phyloP scores from a whole-genome alignment of 2,797 vertebrate species.

The Dryobates pubescens region DNA sequence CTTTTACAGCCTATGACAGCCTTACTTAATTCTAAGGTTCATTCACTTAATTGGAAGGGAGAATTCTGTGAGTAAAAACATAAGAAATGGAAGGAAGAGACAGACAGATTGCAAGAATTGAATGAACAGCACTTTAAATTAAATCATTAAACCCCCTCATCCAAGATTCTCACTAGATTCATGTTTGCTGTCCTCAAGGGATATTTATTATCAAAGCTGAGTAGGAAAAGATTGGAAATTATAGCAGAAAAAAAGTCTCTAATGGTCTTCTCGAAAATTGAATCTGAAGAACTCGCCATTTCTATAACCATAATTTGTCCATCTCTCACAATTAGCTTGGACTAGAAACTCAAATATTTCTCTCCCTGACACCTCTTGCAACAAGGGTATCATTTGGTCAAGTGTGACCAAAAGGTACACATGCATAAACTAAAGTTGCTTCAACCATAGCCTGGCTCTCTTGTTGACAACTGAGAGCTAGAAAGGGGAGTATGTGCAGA shows the following conservation, averaged over 20 bases:
- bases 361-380: not conserved
- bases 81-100: conserved; percentile 23
- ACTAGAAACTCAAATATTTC: not conserved
- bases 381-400: not conserved
- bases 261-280: conserved; percentile 40
- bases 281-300: conserved; percentile 1
- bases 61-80: conserved; percentile 28
- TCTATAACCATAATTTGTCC: conserved; percentile 24
- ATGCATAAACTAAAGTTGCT: not conserved
- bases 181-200: conserved; percentile 52
- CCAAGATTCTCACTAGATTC: conserved; percentile 48
- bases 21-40: conserved; percentile 58
- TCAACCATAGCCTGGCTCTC: not conserved
- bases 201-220: conserved; percentile 62
- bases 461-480: not conserved
- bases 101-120: conserved; percentile 26
- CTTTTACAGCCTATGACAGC: conserved; percentile 50
- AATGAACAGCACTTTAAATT: conserved; percentile 47
- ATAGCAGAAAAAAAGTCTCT: conserved; percentile 20
- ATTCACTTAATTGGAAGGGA: conserved; percentile 63
- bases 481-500: not conserved
- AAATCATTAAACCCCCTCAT: conserved; percentile 33
- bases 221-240: conserved; percentile 52
- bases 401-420: not conserved
- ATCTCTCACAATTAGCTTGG: not conserved